Conservation (phyloP, 2,888 invertebrate species). For the Trissolcus brochymenae region DNA sequence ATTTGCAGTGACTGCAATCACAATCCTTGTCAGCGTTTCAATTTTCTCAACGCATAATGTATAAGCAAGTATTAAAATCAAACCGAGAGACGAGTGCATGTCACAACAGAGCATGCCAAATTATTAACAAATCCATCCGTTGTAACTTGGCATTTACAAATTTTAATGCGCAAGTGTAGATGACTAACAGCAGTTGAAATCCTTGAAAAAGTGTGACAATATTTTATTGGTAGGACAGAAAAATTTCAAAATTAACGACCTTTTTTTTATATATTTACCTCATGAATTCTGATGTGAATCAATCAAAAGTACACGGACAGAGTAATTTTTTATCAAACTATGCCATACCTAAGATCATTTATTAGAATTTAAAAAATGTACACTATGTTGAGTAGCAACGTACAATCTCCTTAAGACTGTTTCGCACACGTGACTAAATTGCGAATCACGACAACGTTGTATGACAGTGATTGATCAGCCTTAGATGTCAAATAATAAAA, state of each 20-base stretch:
- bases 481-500: constrained; percentile 28
- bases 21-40: constrained; percentile 41
- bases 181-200: not conserved
- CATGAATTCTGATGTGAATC: constrained; percentile 4
- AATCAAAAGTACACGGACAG: constrained; percentile 22
- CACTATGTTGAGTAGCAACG: constrained; percentile 31
- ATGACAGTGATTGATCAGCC: constrained; percentile 53
- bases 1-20: constrained; percentile 43
- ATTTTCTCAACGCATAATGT: constrained; percentile 35
- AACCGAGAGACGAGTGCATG: constrained; percentile 21
- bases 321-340: constrained; percentile 35
- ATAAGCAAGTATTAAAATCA: constrained; percentile 34
- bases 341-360: constrained; percentile 29
- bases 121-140: constrained; percentile 27
- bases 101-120: constrained; percentile 13
- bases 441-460: constrained; percentile 35
- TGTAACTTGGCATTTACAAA: not conserved
- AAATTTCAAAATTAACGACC: not conserved
- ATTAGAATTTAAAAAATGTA: constrained; percentile 41
- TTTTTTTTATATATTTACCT: not conserved
- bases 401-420: constrained; percentile 52
- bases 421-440: constrained; percentile 54
- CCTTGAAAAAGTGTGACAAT: not conserved
- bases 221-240: not conserved
- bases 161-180: not conserved